Conservation (phyloP, 35 echinoderm and acorn worm genomes). For the Stichopus chloronotus region DNA sequence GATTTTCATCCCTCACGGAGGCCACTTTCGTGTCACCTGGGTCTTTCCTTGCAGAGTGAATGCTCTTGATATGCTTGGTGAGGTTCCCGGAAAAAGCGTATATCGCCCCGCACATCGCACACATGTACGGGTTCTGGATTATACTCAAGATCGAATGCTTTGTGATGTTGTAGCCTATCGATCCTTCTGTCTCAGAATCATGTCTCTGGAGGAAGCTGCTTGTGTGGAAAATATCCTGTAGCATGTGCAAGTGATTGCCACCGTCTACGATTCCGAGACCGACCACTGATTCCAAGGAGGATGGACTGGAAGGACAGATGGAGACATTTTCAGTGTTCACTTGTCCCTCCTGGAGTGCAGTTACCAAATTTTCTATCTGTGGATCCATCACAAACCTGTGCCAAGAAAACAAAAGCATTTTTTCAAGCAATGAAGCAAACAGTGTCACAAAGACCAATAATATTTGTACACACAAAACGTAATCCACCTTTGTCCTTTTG, state of each 20-base stretch:
- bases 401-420: neutral
- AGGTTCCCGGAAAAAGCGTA: conserved; percentile 28
- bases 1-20: neutral
- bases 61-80: neutral
- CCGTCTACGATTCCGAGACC: neutral
- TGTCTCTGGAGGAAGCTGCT: conserved; percentile 25
- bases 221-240: conserved; percentile 34
- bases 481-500: too few species aligned
- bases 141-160: neutral
- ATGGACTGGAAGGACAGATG: neutral
- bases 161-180: conserved; percentile 27
- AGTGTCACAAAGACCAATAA: too few species aligned
- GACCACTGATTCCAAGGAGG: neutral
- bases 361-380: neutral
- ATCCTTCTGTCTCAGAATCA: neutral
- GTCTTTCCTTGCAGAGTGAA: neutral
- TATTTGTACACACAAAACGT: too few species aligned
- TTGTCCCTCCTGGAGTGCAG: neutral
- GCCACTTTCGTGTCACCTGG: neutral
- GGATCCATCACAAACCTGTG: neutral
- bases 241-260: neutral
- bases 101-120: conserved; percentile 24
- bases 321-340: neutral
- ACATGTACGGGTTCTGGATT: conserved; percentile 58
- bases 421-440: neutral